These are phyloP conservation scores for Heliconius eleuchia DNA, from an alignment of 1,140 invertebrate species.

Conservation along the genomic window DNA sequence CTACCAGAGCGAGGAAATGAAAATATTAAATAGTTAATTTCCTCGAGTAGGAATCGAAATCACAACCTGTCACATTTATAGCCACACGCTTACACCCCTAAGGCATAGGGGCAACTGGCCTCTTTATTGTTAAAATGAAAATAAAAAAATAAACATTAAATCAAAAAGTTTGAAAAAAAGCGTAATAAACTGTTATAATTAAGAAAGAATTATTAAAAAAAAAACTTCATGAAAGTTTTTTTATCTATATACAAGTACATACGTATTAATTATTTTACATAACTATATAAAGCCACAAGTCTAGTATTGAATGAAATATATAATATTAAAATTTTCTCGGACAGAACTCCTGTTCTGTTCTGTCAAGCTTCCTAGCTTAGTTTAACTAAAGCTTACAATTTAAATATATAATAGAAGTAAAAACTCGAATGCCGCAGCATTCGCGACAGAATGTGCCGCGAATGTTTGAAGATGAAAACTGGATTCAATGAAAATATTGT, in stretches of 20 bases:
- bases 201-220: too few relatives aligned
- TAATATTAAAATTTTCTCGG: not conserved
- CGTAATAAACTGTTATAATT: too few relatives aligned
- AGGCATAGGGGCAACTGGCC: too few relatives aligned
- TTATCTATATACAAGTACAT: not conserved
- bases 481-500: slow-evolving; percentile 73
- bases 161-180: too few relatives aligned
- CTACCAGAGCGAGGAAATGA: too few relatives aligned
- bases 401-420: slow-evolving; percentile 10
- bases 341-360: not conserved
- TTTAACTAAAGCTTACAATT: not conserved
- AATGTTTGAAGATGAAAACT: slow-evolving; percentile 60
- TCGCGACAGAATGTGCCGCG: slow-evolving; percentile 62
- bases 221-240: not conserved
- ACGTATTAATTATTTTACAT: too few relatives aligned
- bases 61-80: too few relatives aligned
- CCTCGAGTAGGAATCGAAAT: too few relatives aligned
- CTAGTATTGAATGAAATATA: not conserved
- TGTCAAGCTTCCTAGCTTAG: not conserved
- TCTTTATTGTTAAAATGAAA: too few relatives aligned
- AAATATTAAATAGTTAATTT: too few relatives aligned
- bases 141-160: too few relatives aligned
- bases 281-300: not conserved
- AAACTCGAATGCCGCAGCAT: slow-evolving; percentile 35
- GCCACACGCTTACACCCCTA: too few relatives aligned